A percentile compares a stretch with the other conserved stretches of the same genome.
phyloP scores from a whole-genome alignment of 2,888 invertebrate genomes.

The Adela reaumurella region DNA sequence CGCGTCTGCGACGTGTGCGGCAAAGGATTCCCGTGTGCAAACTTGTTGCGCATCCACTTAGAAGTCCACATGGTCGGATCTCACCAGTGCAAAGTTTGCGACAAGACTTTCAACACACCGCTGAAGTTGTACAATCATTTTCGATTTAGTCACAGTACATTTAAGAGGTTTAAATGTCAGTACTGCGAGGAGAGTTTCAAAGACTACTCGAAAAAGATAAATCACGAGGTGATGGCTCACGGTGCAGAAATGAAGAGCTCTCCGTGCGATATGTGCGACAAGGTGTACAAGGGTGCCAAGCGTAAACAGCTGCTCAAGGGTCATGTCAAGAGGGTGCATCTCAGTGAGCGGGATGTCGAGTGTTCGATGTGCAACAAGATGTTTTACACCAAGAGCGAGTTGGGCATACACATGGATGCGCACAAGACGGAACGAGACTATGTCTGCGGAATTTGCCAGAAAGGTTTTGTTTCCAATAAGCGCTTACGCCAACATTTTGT shows the following conservation, averaged over 20 bases:
- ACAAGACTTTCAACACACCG: neutral
- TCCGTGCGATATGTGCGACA: conserved; percentile 36
- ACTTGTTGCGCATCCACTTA: conserved; percentile 10
- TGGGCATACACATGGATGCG: neutral
- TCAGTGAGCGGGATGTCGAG: conserved; percentile 22
- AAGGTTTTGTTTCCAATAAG: neutral
- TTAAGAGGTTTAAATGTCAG: neutral
- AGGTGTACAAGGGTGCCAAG: conserved; percentile 37
- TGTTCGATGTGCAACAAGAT: neutral
- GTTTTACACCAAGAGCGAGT: neutral
- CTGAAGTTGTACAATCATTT: neutral
- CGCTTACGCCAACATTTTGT: neutral
- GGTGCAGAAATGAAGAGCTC: conserved; percentile 20
- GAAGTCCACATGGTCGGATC: conserved; percentile 14
- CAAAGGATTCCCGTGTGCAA: conserved; percentile 20
- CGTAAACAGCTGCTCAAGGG: conserved; percentile 39
- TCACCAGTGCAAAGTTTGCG: conserved; percentile 12
- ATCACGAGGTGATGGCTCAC: neutral
- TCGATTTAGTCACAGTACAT: neutral
- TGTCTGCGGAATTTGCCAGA: neutral
- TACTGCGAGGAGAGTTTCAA: neutral
- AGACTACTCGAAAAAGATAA: neutral
- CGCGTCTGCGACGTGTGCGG: conserved; percentile 21
- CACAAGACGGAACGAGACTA: neutral
- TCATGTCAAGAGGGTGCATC: conserved; percentile 33